Conservation (phyloP, 2,113 vertebrate genomes). For the Amazona vittata region DNA sequence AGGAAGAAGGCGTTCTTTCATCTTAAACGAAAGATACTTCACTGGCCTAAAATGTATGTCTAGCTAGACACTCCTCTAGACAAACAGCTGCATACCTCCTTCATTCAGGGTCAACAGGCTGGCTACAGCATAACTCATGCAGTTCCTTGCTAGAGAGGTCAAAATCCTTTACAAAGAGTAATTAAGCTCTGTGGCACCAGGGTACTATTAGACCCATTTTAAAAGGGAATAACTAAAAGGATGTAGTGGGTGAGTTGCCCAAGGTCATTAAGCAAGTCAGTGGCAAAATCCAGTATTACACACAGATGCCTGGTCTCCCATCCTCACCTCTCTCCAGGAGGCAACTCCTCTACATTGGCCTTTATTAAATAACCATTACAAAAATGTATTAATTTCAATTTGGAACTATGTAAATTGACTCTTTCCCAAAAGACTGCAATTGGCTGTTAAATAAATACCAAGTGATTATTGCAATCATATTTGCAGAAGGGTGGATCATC, state of each 20-base stretch:
- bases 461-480: constrained; percentile 53
- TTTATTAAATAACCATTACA: constrained; percentile 50
- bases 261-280: constrained; percentile 27
- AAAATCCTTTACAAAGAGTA: constrained; percentile 38
- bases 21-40: constrained; percentile 26
- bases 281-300: background rate
- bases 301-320: background rate
- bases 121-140: background rate
- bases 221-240: constrained; percentile 41
- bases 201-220: constrained; percentile 24
- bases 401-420: constrained; percentile 42
- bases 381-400: constrained; percentile 60
- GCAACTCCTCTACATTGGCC: background rate
- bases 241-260: constrained; percentile 8
- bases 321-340: constrained; percentile 12
- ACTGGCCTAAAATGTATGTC: background rate
- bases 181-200: constrained; percentile 17
- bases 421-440: constrained; percentile 52
- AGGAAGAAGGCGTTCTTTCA: constrained; percentile 28
- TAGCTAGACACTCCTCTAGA: background rate
- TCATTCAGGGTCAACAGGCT: background rate
- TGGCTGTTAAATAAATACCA: constrained; percentile 54
- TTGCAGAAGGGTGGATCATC: constrained; percentile 47
- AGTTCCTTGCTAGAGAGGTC: constrained; percentile 4
- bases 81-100: background rate